Conservation (phyloP, 2,797 vertebrate species). For the Peromyscus eremicus region DNA sequence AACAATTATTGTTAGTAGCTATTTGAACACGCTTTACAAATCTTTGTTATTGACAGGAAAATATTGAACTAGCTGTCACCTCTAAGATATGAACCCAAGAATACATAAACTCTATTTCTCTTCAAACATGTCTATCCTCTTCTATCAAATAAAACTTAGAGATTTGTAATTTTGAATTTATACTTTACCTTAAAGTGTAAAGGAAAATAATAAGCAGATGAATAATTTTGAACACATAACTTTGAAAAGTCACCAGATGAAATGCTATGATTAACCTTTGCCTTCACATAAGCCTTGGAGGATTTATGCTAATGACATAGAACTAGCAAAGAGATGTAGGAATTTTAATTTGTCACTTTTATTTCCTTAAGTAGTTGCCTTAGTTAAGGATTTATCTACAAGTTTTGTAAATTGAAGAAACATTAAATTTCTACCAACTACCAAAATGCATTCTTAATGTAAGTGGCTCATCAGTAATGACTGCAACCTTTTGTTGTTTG, state of each 20-base stretch:
- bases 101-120: neutral
- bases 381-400: conserved; percentile 6
- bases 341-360: conserved; percentile 34
- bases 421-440: neutral
- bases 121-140: neutral
- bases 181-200: neutral
- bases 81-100: neutral
- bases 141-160: neutral
- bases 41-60: neutral
- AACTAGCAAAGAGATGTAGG: neutral
- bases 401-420: neutral
- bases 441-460: neutral
- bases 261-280: neutral
- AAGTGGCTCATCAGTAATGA: neutral
- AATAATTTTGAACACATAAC: neutral
- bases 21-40: neutral
- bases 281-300: neutral
- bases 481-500: neutral
- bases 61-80: neutral
- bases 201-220: neutral
- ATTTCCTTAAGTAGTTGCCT: neutral
- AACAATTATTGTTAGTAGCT: conserved; percentile 64
- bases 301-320: neutral
- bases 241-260: neutral
- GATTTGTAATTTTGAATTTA: conserved; percentile 33